These are phyloP conservation scores for Lasius fuliginosus DNA, from an alignment of 2,888 invertebrate species.

Conservation along the genomic window DNA sequence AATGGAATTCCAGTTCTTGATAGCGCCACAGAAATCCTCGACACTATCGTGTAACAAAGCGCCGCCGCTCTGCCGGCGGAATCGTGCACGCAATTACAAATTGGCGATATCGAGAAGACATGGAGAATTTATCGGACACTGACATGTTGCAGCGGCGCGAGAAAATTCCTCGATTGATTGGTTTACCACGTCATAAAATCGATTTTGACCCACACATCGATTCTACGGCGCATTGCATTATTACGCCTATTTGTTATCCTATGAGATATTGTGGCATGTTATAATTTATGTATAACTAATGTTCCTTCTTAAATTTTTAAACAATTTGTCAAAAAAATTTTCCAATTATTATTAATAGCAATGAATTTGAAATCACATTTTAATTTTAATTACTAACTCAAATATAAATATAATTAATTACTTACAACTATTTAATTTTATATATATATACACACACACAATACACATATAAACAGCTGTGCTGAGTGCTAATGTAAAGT, in stretches of 20 bases:
- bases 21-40: conserved; percentile 46
- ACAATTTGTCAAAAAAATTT: neutral
- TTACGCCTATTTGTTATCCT: neutral
- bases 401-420: neutral
- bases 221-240: neutral
- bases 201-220: conserved; percentile 2
- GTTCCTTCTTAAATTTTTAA: neutral
- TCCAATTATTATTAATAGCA: neutral
- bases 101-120: conserved; percentile 21
- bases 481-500: conserved; percentile 6
- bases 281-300: conserved; percentile 10
- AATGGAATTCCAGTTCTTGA: conserved; percentile 66
- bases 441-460: neutral
- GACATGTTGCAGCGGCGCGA: conserved; percentile 11
- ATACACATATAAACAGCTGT: neutral
- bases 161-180: conserved; percentile 16
- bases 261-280: neutral
- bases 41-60: conserved; percentile 49
- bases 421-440: neutral
- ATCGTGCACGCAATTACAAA: conserved; percentile 53
- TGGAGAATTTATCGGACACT: conserved; percentile 37
- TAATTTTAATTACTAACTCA: conserved; percentile 7
- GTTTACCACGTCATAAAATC: neutral
- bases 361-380: neutral
- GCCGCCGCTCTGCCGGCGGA: conserved; percentile 41